These are phyloP conservation scores for Drosophila lacicola DNA, from an alignment of 2,888 invertebrate species.

Conservation along the genomic window DNA sequence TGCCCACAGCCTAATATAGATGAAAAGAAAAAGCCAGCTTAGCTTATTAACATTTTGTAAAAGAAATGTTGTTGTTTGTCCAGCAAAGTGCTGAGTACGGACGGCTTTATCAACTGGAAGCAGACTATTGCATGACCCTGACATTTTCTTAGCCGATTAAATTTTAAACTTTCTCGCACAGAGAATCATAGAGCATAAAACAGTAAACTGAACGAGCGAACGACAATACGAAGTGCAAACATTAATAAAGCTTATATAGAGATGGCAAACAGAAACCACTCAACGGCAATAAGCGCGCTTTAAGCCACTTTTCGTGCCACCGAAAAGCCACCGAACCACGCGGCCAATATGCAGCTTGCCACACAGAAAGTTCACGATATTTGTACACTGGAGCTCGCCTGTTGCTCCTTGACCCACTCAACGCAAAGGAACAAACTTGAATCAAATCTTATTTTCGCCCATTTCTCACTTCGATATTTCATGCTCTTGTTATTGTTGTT, in stretches of 20 bases:
- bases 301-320: slow-evolving; percentile 75
- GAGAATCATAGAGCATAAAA: slow-evolving; percentile 8
- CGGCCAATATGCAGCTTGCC: background rate
- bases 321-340: slow-evolving; percentile 15
- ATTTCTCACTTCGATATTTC: slow-evolving; percentile 17
- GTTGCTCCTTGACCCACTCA: slow-evolving; percentile 22
- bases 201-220: slow-evolving; percentile 10
- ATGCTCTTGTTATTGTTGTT: background rate
- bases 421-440: slow-evolving; percentile 12
- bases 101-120: background rate
- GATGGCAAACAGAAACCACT: slow-evolving; percentile 77
- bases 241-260: slow-evolving; percentile 62
- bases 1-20: background rate
- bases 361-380: background rate
- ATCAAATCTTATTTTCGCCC: slow-evolving; percentile 43
- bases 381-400: slow-evolving; percentile 1
- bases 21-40: background rate
- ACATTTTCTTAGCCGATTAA: slow-evolving; percentile 2
- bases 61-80: background rate
- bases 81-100: too few relatives aligned
- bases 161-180: background rate
- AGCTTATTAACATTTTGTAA: background rate
- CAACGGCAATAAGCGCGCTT: slow-evolving; percentile 63
- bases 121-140: slow-evolving; percentile 4
- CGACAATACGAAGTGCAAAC: slow-evolving; percentile 53